Base-by-base conservation (phyloP, 2,113 vertebrate species). In the Panthera uncia region DNA sequence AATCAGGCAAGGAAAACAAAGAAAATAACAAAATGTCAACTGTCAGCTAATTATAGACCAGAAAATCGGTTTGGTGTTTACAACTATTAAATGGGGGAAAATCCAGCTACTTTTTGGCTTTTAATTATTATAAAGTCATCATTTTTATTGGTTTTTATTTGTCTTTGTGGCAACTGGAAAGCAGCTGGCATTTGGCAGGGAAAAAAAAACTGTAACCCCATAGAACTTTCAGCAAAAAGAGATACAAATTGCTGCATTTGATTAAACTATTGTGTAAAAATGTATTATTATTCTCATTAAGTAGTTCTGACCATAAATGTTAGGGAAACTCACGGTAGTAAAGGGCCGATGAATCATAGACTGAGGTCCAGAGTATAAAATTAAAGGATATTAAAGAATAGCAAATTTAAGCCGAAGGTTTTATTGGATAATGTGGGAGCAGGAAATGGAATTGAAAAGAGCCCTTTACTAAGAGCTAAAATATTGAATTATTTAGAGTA, bases 401-500 rank as follows among this genome's bases (percentile, higher is more conserved):
- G 65, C 27, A 91, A 86, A 94, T 92, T 95, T 91, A 94, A 95
- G 52, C 7, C 6, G 21, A 91, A 87, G 29, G 25, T 80, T 96
- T 92, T 93, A 89, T 74, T 96, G 63, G 25, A 55, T 83, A 86
- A 87, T 87, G 29, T 89, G 48, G 78, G 65, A 52, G 48, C 50
- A 94, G 69, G 63, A 95, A 95, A 87, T 97, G 48, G 31, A 89
- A 93, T 16, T 41, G 15, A 83, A 96, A 92, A 27, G 5, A 88
- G 9, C 14, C n/a, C 41, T 95, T 93, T 94, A 33, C 65, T 63
- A 50, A 38, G 45, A 86, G 52, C n/a, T 92, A 87, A 97, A 97
- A 89, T 80, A 74, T n/a, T 97, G 86, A 97, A 96, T 97, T 96
- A 94, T 97, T 97, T 95, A 81, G 38, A 96, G 19, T 69, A 16